Conservation (phyloP, 2,888 invertebrate genomes). For the Philonicus albiceps region DNA sequence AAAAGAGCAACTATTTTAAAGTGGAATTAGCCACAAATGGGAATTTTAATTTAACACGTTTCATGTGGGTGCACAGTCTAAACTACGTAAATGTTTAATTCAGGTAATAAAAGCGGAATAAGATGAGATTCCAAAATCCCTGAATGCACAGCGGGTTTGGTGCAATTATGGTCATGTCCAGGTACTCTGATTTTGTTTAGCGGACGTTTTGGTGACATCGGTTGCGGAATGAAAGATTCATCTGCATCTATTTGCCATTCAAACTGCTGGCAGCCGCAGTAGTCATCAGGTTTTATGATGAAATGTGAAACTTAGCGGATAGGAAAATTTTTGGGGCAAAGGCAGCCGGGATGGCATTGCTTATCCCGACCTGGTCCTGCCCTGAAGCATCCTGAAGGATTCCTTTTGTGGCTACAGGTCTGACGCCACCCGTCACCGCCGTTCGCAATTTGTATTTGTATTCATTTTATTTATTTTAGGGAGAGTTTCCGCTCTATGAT, state of each 20-base stretch:
- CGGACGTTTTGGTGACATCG: background rate
- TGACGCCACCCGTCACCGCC: background rate
- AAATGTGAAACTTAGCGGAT: background rate
- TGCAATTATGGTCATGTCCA: background rate
- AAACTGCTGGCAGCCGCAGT: conserved; percentile 1
- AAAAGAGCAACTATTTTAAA: background rate
- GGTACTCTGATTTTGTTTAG: background rate
- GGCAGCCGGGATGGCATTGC: background rate
- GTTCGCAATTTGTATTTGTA: conserved; percentile 5
- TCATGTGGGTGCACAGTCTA: background rate
- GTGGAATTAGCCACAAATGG: background rate
- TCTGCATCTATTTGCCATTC: background rate
- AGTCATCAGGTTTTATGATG: conserved; percentile 2
- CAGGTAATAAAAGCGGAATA: background rate
- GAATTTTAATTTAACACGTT: background rate
- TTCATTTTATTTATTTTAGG: conserved; percentile 10
- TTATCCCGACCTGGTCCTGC: background rate
- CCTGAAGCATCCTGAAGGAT: background rate
- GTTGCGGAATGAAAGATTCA: background rate
- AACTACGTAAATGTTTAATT: background rate
- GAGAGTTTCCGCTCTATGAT: background rate
- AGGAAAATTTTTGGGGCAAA: background rate
- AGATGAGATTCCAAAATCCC: background rate
- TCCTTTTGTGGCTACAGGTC: background rate
- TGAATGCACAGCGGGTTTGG: background rate